phyloP scores from a whole-genome alignment of 2,797 vertebrate species.

The Poecilia gillii region DNA sequence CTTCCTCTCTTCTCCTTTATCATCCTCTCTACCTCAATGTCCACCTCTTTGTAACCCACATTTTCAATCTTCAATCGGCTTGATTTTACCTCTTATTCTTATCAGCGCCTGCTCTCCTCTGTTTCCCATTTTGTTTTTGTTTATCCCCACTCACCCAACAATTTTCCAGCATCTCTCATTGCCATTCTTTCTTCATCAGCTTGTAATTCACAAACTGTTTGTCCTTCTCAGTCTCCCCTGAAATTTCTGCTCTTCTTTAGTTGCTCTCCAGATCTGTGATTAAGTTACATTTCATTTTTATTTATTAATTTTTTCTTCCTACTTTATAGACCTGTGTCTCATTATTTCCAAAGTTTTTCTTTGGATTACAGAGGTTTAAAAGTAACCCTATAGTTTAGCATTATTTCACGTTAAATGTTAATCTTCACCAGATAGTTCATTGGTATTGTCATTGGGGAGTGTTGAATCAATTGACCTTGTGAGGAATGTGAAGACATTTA shows the following conservation, averaged over 20 bases:
- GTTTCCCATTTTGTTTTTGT: slow-evolving; percentile 3
- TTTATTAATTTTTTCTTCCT: neutral
- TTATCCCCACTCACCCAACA: slow-evolving; percentile 3
- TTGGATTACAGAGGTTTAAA: neutral
- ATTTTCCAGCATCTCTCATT: slow-evolving; percentile 13
- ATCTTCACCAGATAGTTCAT: neutral
- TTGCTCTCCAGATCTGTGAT: neutral
- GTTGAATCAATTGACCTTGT: neutral
- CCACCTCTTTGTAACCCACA: slow-evolving; percentile 12
- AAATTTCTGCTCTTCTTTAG: neutral
- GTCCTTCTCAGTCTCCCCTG: neutral
- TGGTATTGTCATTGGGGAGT: neutral
- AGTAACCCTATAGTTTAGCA: neutral
- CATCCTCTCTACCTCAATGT: slow-evolving; percentile 6
- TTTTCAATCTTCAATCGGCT: neutral
- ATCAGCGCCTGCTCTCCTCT: neutral
- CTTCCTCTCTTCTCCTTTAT: slow-evolving; percentile 11
- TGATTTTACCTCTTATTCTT: slow-evolving; percentile 1
- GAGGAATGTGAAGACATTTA: neutral
- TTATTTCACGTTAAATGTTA: neutral
- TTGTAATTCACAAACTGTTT: slow-evolving; percentile 25
- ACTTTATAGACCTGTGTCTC: neutral
- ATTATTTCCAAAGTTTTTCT: neutral
- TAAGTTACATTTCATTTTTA: neutral
- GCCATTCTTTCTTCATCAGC: slow-evolving; percentile 9